These are phyloP conservation scores for Eublepharis macularius DNA, from an alignment of 2,113 vertebrate species.

Conservation along the genomic window DNA sequence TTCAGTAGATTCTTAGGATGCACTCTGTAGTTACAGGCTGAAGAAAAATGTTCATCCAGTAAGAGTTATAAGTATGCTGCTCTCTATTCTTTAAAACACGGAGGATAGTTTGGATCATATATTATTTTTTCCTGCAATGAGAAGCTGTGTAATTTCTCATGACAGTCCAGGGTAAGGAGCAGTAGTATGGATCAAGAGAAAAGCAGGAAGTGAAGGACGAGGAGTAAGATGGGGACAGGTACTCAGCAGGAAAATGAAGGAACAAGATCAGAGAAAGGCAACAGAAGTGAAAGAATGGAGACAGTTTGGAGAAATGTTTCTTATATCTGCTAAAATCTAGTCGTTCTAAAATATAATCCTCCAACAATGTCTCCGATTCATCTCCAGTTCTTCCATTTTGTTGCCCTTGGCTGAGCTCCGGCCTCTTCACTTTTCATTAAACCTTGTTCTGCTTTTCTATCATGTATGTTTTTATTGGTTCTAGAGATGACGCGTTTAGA, in stretches of 20 bases:
- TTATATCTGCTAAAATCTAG: too few relatives aligned
- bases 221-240: neutral
- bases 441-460: too few relatives aligned
- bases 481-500: conserved; percentile 27
- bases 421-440: too few relatives aligned
- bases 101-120: neutral
- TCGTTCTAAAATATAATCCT: too few relatives aligned
- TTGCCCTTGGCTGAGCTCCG: too few relatives aligned
- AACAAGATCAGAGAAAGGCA: neutral
- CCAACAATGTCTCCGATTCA: too few relatives aligned
- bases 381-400: too few relatives aligned
- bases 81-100: neutral
- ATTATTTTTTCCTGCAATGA: neutral
- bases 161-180: neutral
- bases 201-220: neutral
- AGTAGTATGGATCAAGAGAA: neutral
- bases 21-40: neutral
- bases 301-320: neutral
- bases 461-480: neutral
- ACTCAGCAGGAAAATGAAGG: neutral
- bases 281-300: neutral
- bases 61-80: neutral
- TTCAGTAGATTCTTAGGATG: too few relatives aligned
- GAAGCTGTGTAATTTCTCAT: neutral
- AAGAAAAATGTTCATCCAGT: neutral